Percentiles rank a stretch among this genome's conserved stretches.
These are phyloP conservation scores for Zonitis immaculata DNA, from an alignment of 2,888 invertebrate species.

Conservation along the genomic window DNA sequence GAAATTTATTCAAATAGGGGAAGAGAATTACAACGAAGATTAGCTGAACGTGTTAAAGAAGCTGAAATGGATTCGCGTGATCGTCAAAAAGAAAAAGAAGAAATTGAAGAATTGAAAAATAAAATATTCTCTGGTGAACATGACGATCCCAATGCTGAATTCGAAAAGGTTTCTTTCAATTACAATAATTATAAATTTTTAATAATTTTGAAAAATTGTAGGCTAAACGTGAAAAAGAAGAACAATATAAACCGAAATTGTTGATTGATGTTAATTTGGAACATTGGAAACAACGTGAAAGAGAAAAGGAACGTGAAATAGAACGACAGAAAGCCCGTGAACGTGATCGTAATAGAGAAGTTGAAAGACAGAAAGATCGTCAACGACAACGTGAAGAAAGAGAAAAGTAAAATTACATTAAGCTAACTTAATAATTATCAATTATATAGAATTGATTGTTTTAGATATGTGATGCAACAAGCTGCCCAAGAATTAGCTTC, in stretches of 20 bases:
- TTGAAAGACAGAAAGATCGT: conserved; percentile 58
- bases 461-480: conserved; percentile 53
- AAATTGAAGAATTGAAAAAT: conserved; percentile 76
- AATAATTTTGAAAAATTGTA: conserved; percentile 30
- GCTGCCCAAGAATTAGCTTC: conserved; percentile 60
- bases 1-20: conserved; percentile 58
- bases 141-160: conserved; percentile 60
- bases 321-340: conserved; percentile 57
- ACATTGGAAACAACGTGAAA: conserved; percentile 57
- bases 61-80: conserved; percentile 89
- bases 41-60: conserved; percentile 89
- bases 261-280: conserved; percentile 67
- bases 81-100: conserved; percentile 81
- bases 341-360: conserved; percentile 84
- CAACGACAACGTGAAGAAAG: conserved; percentile 45
- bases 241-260: conserved; percentile 77
- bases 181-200: conserved; percentile 4
- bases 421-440: too few species aligned
- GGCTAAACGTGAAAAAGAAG: conserved; percentile 71
- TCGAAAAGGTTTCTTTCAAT: conserved; percentile 54
- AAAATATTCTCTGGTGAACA: conserved; percentile 68
- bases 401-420: conserved; percentile 36
- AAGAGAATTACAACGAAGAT: conserved; percentile 82
- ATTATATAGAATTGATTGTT: too few species aligned
- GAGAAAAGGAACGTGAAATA: conserved; percentile 53